phyloP scores from a whole-genome alignment of 2,888 invertebrate species.

The Bellardia bayeri region DNA sequence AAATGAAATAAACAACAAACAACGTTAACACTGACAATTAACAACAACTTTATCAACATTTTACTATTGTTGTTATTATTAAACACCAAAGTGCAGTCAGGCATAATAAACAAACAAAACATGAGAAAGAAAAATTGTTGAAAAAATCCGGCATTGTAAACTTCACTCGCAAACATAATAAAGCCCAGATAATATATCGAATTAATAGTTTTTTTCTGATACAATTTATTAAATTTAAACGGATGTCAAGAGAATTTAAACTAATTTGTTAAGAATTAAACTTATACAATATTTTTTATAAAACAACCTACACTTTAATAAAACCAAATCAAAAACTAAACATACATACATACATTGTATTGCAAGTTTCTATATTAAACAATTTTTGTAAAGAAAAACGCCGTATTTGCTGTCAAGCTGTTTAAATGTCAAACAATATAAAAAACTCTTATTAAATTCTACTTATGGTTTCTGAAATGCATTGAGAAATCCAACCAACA shows the following conservation, averaged over 20 bases:
- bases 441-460: conserved; percentile 40
- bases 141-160: conserved; percentile 11
- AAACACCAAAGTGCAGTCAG: conserved; percentile 62
- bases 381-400: conserved; percentile 7
- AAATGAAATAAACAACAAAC: not conserved
- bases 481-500: not conserved
- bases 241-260: conserved; percentile 30
- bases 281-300: not conserved
- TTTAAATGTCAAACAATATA: conserved; percentile 8
- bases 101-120: conserved; percentile 55
- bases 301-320: conserved; percentile 12
- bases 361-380: conserved; percentile 22
- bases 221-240: conserved; percentile 1
- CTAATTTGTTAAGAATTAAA: not conserved
- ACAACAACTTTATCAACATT: conserved; percentile 52
- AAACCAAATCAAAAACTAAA: not conserved
- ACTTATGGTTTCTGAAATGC: conserved; percentile 15
- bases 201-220: not conserved
- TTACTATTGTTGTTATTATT: conserved; percentile 27
- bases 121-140: conserved; percentile 32
- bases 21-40: conserved; percentile 42
- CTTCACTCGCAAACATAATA: conserved; percentile 15
- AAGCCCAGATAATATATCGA: not conserved
- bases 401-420: conserved; percentile 18
- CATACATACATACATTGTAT: not conserved